These are phyloP conservation scores for Apolygus lucorum DNA, from an alignment of 1,140 invertebrate species.

Conservation along the genomic window DNA sequence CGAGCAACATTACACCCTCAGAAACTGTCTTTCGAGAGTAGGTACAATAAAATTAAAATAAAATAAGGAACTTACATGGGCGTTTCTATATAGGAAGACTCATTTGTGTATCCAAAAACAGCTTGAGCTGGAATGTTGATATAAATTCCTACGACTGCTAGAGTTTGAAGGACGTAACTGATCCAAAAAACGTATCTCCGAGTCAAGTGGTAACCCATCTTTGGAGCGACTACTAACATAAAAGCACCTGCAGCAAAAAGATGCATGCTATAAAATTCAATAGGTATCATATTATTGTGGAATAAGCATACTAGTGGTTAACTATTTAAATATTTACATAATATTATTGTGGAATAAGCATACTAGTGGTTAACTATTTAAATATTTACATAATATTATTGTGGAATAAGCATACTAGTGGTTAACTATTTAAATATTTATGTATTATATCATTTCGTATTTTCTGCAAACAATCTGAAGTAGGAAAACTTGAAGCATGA, in stretches of 20 bases:
- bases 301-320: no score
- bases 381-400: no score
- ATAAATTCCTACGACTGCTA: slow-evolving; percentile 22
- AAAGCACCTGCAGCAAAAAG: slow-evolving; percentile 30
- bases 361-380: no score
- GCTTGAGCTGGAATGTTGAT: slow-evolving; percentile 29
- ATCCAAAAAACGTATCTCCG: slow-evolving; percentile 25
- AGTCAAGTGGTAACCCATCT: slow-evolving; percentile 13
- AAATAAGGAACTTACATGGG: not conserved
- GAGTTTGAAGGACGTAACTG: slow-evolving; percentile 27
- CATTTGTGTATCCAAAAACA: slow-evolving; percentile 29
- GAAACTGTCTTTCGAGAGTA: not conserved
- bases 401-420: no score
- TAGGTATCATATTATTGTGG: no score
- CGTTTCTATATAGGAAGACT: slow-evolving; percentile 1
- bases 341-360: no score
- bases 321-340: no score
- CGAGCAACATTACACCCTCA: not conserved
- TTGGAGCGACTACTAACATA: slow-evolving; percentile 19
- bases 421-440: no score
- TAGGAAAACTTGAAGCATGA: no score
- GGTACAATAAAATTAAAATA: not conserved
- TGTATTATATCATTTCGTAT: no score
- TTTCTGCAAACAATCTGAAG: no score
- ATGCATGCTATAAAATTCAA: no score